Percentiles rank a stretch among this genome's conserved stretches.
Evolutionary conservation across 2,797 vertebrate genomes (phyloP).

Genomic region (Typhlichthys subterraneus): DNA sequence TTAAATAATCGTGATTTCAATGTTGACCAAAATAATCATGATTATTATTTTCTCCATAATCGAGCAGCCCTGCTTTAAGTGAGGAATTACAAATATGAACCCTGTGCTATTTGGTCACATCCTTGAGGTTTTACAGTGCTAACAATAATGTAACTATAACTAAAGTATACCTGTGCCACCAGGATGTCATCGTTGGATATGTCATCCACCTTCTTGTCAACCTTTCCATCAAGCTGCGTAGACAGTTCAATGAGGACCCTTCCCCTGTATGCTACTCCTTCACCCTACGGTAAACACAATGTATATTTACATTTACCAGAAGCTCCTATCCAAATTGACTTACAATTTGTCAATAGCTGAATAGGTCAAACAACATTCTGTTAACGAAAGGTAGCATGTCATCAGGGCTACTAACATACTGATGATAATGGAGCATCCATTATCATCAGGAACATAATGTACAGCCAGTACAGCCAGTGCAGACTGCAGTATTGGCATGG

Average conservation of each 20-base stretch:
- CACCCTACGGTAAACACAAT: constrained; percentile 77
- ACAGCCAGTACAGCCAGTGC: too few relatives aligned
- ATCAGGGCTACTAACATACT: too few relatives aligned
- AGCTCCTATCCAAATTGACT: not conserved
- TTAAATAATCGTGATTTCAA: too few relatives aligned
- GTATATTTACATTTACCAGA: constrained; percentile 2
- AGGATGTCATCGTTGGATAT: constrained; percentile 90
- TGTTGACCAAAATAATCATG: too few relatives aligned
- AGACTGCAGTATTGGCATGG: not conserved
- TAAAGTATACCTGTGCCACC: constrained; percentile 86
- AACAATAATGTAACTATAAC: not conserved
- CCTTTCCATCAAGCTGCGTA: constrained; percentile 86
- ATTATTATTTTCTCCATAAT: too few relatives aligned
- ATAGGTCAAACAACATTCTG: too few relatives aligned
- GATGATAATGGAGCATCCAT: too few relatives aligned
- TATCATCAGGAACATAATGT: too few relatives aligned
- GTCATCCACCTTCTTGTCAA: constrained; percentile 83
- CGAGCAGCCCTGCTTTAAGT: too few relatives aligned
- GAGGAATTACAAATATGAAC: too few relatives aligned
- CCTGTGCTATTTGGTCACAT: too few relatives aligned
- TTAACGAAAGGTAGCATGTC: too few relatives aligned
- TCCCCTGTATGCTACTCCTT: constrained; percentile 95
- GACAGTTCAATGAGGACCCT: constrained; percentile 89
- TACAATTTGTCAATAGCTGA: not conserved
- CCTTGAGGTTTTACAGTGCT: not conserved